Evolutionary conservation across 2,797 vertebrate species (phyloP), one percentile per base, ranked within the genome.

Genomic region (Aphelocoma californica): DNA sequence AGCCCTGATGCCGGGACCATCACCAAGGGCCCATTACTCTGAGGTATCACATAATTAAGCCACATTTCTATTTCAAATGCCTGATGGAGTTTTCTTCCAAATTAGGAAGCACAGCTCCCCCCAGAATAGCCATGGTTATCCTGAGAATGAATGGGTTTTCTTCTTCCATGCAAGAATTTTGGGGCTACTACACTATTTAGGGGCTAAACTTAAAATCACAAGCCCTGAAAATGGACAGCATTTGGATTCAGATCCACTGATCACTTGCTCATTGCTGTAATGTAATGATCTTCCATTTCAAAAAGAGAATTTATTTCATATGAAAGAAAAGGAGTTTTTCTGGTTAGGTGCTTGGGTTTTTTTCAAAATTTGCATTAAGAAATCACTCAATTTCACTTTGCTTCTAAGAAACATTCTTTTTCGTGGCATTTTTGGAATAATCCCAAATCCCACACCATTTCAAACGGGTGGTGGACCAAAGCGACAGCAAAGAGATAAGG

Each of bases 61-160:
- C 85, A 81, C 31, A 2, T 78, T 95, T 88, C 80, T 79, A 56
- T 92, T 95, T 81, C 84, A 79, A 91, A 89, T 92, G 86, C 78
- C 56, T 80, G 57, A 53, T 2, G 15, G 65, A 78, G 65, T 73
- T 95, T 95, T 90, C 56, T 90, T 95, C 96, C 83, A 60, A 92
- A 93, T 90, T 85, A 95, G 92, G 94, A 95, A 93, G 75, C 21
- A 21, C n/a, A 89, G 56, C 31, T 88, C 7, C 88, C 70, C 61
- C 48, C 19, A 44, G 5, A 85, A 95, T 9, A 84, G 58, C 77
- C 42, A 1, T 3, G 1, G 47, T 86, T 75, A 44, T 69, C 54
- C 70, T 9, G 45, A 74, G 77, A 72, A 81, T 4, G 4, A 86
- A 36, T 26, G 53, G n/a, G 12, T 48, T 93, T 93, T 81, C 29